Conservation (phyloP, 2,797 vertebrate genomes). For the Menidia menidia region DNA sequence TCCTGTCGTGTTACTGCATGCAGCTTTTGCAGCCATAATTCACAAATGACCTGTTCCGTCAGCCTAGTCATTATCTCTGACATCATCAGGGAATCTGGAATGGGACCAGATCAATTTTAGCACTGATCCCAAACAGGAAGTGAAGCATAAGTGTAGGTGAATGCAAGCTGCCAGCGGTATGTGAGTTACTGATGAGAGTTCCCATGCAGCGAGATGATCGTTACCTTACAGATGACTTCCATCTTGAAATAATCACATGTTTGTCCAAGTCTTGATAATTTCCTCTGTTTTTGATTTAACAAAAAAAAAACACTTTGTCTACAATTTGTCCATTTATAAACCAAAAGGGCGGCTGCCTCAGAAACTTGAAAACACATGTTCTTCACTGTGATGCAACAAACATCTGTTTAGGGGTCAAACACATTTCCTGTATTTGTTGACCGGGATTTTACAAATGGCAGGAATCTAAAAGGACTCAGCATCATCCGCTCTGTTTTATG, state of each 20-base stretch:
- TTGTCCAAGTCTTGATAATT: constrained; percentile 34
- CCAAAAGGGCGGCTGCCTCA: constrained; percentile 31
- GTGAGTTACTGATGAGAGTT: constrained; percentile 21
- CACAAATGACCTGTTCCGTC: constrained; percentile 2
- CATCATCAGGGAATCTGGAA: constrained; percentile 51
- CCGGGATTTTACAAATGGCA: constrained; percentile 15
- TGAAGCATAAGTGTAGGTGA: constrained; percentile 16
- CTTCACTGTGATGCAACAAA: constrained; percentile 9
- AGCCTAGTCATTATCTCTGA: constrained; percentile 38
- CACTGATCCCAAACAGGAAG: constrained; percentile 54
- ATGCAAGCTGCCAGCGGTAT: constrained; percentile 41
- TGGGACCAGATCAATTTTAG: constrained; percentile 30
- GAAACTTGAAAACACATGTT: constrained; percentile 48
- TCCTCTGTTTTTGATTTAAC: constrained; percentile 19
- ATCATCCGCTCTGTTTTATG: constrained; percentile 23
- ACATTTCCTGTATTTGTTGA: constrained; percentile 31
- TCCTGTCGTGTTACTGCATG: constrained; percentile 26
- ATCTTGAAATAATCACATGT: constrained; percentile 44
- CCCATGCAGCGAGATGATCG: constrained; percentile 6
- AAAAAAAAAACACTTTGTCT: constrained; percentile 41
- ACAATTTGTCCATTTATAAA: constrained; percentile 27
- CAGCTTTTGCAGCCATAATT: constrained; percentile 45
- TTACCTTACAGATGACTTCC: constrained; percentile 18
- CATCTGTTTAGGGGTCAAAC: constrained; percentile 40
- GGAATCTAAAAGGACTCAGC: constrained; percentile 48